Base-by-base conservation (phyloP, 1,140 invertebrate genomes). In the Ceratitis capitata region DNA sequence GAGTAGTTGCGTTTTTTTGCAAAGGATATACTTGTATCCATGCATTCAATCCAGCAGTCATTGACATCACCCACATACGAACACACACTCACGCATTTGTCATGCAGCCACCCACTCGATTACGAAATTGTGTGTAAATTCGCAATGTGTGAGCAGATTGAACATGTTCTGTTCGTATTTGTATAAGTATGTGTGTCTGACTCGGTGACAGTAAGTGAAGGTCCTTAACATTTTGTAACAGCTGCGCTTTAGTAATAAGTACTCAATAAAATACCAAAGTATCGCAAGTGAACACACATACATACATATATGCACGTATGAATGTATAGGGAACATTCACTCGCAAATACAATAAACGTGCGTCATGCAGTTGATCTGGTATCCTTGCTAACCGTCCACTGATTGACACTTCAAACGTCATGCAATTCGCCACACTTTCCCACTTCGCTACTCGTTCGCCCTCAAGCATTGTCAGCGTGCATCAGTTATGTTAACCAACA, bases 181-280 rank as follows among this genome's bases (percentile, higher is more conserved):
- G n/a, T n/a, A n/a, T n/a, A n/a, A n/a, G n/a, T n/a, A n/a, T n/a
- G n/a, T n/a, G n/a, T n/a, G n/a, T n/a, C n/a, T n/a, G 26, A 19
- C 64, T 42, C 35, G 5, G 39, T 35, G 69, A 78, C 69, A 78
- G 19, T 42, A 78, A 78, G 39, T 78, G 39, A n/a, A 78, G 69
- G 69, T 78, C 69, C 69, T 78, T 78, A 78, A 78, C 69, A 78
- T 78, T 45, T 45, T 78, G 42, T 78, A 78, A 78, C 69, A 78
- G 69, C 69, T 78, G 69, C 69, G 69, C 56, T 78, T 78, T 23
- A 12, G 42, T 78, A 78, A 78, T 26, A 78, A 78, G n/a, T 78
- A 78, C 19, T 45, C 7, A 78, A 78, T 78, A 47, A 78, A 78
- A 78, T 78, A n/a, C n/a, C 39, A 23, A 69, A 69, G 29, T 7